Evolutionary conservation across 2,113 vertebrate species (phyloP), one percentile per base, ranked within the genome.

Genomic region (Nasalis larvatus): DNA sequence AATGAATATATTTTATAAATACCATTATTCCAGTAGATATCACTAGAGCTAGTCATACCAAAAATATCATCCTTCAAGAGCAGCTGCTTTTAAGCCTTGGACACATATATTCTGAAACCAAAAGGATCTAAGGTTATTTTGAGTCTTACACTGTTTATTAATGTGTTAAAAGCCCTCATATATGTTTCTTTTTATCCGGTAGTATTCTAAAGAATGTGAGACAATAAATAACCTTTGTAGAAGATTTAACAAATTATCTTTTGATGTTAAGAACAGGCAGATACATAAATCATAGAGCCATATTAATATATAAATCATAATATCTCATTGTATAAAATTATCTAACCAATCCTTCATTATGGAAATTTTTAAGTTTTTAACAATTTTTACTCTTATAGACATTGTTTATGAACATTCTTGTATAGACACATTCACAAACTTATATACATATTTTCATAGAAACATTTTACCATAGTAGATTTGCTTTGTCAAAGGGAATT

Each of bases 11-110:
- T 4, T 47, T 54, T 86, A 10, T 58, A 88, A 83, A 40, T 76
- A 35, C 16, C 23, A 87, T 21, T 32, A 25, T 14, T 37, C 17
- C 23, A 77, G 18, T 56, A 3, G 7, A 56, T 37, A 8, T 66
- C 37, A 0, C 5, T 54, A 73, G 45, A 4, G 6, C 2, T 4
- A 80, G 3, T 35, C 1, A 14, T 60, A 14, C 23, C 16, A 4
- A 45, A 49, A 76, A 58, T 85, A 77, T 27, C 52, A 25, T 69
- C 9, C 17, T 42, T 80, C 13, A 73, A 35, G 32, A 11, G 13
- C 40, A 63, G 5, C 14, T 82, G 8, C 1, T 60, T 86, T 74
- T 66, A 68, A 82, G 32, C 1, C 40, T 60, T 45, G 21, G 8
- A 1, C 16, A 4, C 5, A 49, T 21, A 77, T 77, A 17, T 91